Evolutionary conservation across 2,113 vertebrate genomes (phyloP).

Genomic region (Struthio camelus): DNA sequence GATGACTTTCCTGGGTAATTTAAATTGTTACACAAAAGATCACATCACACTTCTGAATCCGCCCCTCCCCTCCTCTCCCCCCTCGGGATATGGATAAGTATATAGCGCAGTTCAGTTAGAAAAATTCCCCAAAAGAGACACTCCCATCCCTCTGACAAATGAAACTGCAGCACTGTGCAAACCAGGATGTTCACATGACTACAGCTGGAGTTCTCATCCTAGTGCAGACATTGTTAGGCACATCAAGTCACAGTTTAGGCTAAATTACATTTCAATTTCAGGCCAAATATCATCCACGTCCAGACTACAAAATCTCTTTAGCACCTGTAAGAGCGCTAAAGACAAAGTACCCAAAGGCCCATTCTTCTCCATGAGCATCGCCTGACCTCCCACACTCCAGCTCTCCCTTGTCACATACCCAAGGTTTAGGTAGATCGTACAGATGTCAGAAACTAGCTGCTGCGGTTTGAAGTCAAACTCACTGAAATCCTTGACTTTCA

Average conservation of each 20-base stretch:
- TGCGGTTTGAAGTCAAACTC: constrained; percentile 99
- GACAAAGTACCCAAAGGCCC: background rate
- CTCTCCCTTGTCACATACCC: constrained; percentile 77
- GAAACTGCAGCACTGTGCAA: background rate
- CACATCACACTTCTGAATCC: fast-evolving
- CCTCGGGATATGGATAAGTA: fast-evolving
- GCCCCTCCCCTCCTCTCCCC: too few relatives aligned
- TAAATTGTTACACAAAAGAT: background rate
- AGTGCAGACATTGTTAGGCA: background rate
- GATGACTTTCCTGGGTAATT: background rate
- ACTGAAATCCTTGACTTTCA: constrained; percentile 99
- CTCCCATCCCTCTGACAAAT: background rate
- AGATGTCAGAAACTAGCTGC: constrained; percentile 97
- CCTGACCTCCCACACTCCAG: background rate
- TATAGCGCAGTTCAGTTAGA: fast-evolving
- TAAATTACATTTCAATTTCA: background rate
- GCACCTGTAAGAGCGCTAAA: background rate
- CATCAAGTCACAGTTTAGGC: background rate
- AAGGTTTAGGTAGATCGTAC: constrained; percentile 96
- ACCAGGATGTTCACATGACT: background rate
- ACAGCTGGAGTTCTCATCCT: background rate
- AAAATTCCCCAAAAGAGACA: background rate
- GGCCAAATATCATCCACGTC: background rate
- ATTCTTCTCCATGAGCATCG: background rate
- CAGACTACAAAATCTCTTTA: background rate